These are phyloP conservation scores for Furcula furcula DNA, from an alignment of 2,888 invertebrate genomes.

Conservation along the genomic window DNA sequence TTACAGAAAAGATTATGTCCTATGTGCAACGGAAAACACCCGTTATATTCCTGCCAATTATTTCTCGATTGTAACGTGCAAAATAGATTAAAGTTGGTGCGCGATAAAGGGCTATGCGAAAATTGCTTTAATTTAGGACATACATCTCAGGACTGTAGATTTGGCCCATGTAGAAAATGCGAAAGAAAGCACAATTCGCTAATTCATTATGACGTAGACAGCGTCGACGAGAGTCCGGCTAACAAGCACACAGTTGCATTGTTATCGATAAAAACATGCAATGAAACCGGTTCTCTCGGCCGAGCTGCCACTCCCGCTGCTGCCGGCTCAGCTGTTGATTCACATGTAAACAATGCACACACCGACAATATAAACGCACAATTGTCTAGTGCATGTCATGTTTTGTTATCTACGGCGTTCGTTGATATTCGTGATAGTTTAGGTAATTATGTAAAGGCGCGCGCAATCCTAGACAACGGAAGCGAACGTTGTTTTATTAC, in stretches of 20 bases:
- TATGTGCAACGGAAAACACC: constrained; percentile 2
- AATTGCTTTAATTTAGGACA: constrained; percentile 3
- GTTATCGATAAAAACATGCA: background rate
- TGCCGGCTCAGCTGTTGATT: background rate
- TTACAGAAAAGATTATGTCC: background rate
- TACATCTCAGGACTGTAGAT: background rate
- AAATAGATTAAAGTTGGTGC: background rate
- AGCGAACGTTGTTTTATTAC: constrained; percentile 4
- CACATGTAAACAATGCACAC: background rate
- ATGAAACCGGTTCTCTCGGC: background rate
- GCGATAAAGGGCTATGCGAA: constrained; percentile 1
- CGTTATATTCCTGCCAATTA: constrained; percentile 1
- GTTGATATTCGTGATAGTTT: background rate
- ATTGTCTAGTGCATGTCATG: background rate
- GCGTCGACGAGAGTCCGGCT: background rate
- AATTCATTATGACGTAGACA: background rate
- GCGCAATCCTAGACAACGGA: constrained; percentile 1
- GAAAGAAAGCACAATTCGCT: constrained; percentile 2
- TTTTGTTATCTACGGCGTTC: constrained; percentile 2
- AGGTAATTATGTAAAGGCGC: background rate
- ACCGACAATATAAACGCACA: background rate
- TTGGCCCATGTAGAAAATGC: constrained; percentile 1
- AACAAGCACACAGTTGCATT: background rate
- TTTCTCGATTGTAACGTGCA: constrained; percentile 1
- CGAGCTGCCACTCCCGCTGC: background rate